These are phyloP conservation scores for Halichondria panicea DNA, from an alignment of 37 sponge, comb jelly and placozoan species.

Conservation along the genomic window DNA sequence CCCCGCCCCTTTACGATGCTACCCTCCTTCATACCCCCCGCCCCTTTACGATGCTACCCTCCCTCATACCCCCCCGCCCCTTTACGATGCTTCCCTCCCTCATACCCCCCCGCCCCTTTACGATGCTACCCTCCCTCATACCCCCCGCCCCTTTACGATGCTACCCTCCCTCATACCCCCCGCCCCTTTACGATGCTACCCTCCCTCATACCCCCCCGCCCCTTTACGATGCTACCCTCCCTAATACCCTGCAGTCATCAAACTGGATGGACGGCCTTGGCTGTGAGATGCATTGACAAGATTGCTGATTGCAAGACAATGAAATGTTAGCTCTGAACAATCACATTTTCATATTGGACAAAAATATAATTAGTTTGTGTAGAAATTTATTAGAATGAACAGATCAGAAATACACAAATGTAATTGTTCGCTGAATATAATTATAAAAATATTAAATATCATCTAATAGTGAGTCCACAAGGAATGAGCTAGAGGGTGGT, in stretches of 20 bases:
- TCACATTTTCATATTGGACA: background rate
- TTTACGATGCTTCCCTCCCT: background rate
- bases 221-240: too few species aligned
- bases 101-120: too few species aligned
- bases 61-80: background rate
- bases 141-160: too few species aligned
- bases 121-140: too few species aligned
- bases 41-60: too few species aligned
- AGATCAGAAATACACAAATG: background rate
- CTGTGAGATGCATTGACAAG: conserved; percentile 82
- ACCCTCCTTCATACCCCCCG: too few species aligned
- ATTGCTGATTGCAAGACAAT: conserved; percentile 19
- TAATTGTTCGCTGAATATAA: background rate
- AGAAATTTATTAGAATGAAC: background rate
- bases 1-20: too few species aligned
- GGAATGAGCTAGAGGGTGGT: conserved; percentile 3
- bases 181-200: too few species aligned
- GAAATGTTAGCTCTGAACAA: background rate
- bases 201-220: background rate
- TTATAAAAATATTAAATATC: background rate
- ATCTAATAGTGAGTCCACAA: conserved; percentile 9
- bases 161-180: too few species aligned
- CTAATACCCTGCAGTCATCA: conserved; percentile 89
- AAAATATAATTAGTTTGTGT: background rate
- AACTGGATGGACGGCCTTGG: conserved; percentile 95